Evolutionary conservation across 2,797 vertebrate genomes (phyloP), one percentile per base, ranked within the genome.

Genomic region (Neosilurus mollespiculum): DNA sequence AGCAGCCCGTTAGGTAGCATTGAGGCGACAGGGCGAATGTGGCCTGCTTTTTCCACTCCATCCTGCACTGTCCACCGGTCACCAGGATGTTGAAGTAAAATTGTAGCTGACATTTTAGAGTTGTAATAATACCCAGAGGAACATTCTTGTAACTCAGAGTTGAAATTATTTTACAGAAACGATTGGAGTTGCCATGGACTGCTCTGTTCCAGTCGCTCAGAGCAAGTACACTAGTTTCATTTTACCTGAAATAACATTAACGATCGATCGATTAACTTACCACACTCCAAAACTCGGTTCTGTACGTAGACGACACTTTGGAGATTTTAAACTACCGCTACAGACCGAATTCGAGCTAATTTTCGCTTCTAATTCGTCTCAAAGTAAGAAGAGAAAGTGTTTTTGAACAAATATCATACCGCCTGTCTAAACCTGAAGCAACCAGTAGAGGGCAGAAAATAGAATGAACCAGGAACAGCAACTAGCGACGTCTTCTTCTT

Each of bases 391-490:
- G 88, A 91, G 89, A 90, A 85, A 92, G 90, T 94, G 94, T 94
- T 94, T 30, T 94, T 93, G 93, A 94, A 94, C 92, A 93, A 94
- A 94, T 92, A 94, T 94, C 93, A 92, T 94, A 93, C 92, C 94
- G 91, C 87, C 83, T 89, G 89, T 89, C 92, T 90, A 89, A 89
- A 90, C 88, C 88, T 85, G 77, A 81, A 87, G 80, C 83, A 86
- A 85, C 88, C 87, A 85, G 84, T 66, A 71, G 64, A 83, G 83
- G 66, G 77, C 80, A n/a, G 51, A n/a, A 14, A 53, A 2, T 24
- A 65, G 61, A 54, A 65, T 2, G 12, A 56, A 53, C 62, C 2
- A 51, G 0, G 12, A 56, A 53, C 62, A 0, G 51, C 24, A 26
- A 15, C 8, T 2, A 53, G 53, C 49, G 18, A 34, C 24, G 37